Percentiles rank a stretch among this genome's conserved stretches.
Evolutionary conservation across 2,888 invertebrate genomes (phyloP).

Genomic region (Scaptomyza polygonia): DNA sequence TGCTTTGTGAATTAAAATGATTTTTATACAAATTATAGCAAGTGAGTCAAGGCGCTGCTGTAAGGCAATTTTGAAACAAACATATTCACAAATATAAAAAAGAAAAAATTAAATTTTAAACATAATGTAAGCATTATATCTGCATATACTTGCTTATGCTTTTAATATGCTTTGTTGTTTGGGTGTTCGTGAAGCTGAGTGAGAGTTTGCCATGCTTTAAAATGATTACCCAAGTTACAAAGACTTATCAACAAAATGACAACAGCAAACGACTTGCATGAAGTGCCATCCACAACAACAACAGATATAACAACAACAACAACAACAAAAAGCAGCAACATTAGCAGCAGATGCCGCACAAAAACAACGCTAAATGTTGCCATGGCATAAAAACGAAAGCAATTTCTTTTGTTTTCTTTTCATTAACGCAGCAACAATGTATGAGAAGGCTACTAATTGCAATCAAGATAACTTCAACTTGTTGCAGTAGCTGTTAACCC

Average conservation of each 20-base stretch:
- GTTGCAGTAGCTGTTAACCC: constrained; percentile 41
- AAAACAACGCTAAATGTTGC: constrained; percentile 36
- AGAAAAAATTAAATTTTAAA: not conserved
- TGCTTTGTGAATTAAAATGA: constrained; percentile 2
- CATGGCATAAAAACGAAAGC: constrained; percentile 12
- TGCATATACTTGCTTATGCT: constrained; percentile 3
- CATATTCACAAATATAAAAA: not conserved
- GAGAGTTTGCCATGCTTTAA: constrained; percentile 34
- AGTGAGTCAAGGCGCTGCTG: not conserved
- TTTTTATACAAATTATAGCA: no score
- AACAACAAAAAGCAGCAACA: constrained; percentile 7
- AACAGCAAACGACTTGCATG: constrained; percentile 43
- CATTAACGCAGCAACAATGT: constrained; percentile 74
- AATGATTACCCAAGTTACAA: constrained; percentile 41
- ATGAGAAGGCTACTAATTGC: constrained; percentile 73
- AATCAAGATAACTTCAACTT: constrained; percentile 78
- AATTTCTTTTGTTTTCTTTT: constrained; percentile 71
- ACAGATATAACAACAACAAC: constrained; percentile 3
- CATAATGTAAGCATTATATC: constrained; percentile 11
- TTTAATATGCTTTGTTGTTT: constrained; percentile 17
- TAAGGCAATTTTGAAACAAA: no score
- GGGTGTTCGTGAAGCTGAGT: constrained; percentile 24
- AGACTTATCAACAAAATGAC: constrained; percentile 34
- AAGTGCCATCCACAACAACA: constrained; percentile 33
- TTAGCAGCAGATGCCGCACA: constrained; percentile 23